These are phyloP conservation scores for Petrocephalus schoutedeni DNA, from an alignment of 2,797 vertebrate species.

Conservation along the genomic window DNA sequence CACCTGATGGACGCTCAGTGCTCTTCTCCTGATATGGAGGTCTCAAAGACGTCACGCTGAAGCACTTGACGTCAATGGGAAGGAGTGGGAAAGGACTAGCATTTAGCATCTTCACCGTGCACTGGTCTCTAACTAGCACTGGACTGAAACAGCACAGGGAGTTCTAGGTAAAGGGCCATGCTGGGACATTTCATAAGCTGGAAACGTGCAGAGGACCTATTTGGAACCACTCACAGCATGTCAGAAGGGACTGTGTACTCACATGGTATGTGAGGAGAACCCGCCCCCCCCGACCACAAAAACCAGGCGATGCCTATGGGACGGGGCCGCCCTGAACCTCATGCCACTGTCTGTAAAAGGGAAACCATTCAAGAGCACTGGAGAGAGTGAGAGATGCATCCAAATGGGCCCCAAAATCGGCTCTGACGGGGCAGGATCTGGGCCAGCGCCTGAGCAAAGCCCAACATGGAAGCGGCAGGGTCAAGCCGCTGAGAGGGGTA, in stretches of 20 bases:
- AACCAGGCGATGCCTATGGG: neutral
- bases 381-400: neutral
- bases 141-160: neutral
- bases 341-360: neutral
- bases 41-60: neutral
- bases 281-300: neutral
- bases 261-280: neutral
- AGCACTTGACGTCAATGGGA: neutral
- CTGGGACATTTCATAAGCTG: neutral
- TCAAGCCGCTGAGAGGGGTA: conserved; percentile 33
- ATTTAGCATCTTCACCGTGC: neutral
- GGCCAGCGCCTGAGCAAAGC: neutral
- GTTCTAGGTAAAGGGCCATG: neutral
- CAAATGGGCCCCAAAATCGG: neutral
- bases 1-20: neutral
- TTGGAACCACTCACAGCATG: neutral
- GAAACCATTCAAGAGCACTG: neutral
- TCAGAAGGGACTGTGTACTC: neutral
- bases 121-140: neutral
- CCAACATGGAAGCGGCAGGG: neutral
- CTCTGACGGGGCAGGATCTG: neutral
- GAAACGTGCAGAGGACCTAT: neutral
- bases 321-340: neutral
- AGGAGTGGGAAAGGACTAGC: neutral
- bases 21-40: neutral